Evolutionary conservation across 2,888 invertebrate genomes (phyloP).

Genomic region (Nemotelus pantherinus): DNA sequence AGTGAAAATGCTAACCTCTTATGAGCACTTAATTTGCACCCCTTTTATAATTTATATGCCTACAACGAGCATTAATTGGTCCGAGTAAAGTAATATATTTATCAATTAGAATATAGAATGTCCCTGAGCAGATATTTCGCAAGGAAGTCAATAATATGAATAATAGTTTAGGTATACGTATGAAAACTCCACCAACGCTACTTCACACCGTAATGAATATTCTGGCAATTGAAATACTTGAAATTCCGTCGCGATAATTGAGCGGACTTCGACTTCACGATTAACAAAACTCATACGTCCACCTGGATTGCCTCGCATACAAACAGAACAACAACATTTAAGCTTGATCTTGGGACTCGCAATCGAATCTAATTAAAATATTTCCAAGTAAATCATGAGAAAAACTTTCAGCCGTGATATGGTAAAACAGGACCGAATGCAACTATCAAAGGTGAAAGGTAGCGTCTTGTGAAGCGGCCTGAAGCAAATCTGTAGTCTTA

Average conservation of each 20-base stretch:
- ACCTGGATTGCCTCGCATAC: background rate
- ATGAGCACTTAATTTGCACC: too few species aligned
- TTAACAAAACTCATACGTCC: constrained; percentile 29
- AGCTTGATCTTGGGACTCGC: constrained; percentile 6
- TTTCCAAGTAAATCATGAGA: constrained; percentile 49
- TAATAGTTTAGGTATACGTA: too few species aligned
- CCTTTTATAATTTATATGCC: too few species aligned
- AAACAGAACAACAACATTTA: background rate
- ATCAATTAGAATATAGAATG: too few species aligned
- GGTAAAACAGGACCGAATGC: constrained; percentile 28
- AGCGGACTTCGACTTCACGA: constrained; percentile 38
- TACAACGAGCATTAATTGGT: too few species aligned
- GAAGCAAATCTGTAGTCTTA: background rate
- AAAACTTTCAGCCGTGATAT: constrained; percentile 44
- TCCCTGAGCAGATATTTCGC: too few species aligned
- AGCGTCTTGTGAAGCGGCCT: constrained; percentile 5
- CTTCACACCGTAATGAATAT: background rate
- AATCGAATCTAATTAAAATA: constrained; percentile 50
- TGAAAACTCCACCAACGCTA: background rate
- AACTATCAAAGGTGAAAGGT: constrained; percentile 44
- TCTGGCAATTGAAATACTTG: background rate
- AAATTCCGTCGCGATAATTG: constrained; percentile 44
- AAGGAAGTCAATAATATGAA: too few species aligned
- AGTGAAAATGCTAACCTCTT: too few species aligned
- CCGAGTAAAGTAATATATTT: too few species aligned